phyloP scores from a whole-genome alignment of 2,888 invertebrate genomes.

The Timandra comae region DNA sequence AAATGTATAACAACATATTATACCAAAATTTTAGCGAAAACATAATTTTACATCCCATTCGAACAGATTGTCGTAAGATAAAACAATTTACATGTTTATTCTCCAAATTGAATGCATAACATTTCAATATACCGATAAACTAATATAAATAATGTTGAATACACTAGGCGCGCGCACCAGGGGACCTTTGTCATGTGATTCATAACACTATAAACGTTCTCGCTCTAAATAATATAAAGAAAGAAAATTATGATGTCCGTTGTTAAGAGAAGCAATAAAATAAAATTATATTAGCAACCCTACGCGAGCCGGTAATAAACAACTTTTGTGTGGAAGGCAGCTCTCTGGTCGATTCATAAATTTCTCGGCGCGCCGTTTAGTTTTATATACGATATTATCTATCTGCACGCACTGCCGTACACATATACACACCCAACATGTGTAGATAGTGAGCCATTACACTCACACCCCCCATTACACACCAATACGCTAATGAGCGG shows the following conservation, averaged over 20 bases:
- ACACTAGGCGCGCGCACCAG: constrained; percentile 53
- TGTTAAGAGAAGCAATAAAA: constrained; percentile 45
- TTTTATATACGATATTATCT: constrained; percentile 69
- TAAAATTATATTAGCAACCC: constrained; percentile 62
- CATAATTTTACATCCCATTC: too few relatives aligned
- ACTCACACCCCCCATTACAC: not conserved
- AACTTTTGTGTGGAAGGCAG: constrained; percentile 74
- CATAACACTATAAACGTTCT: constrained; percentile 53
- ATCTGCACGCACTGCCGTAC: constrained; percentile 47
- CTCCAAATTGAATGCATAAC: constrained; percentile 14
- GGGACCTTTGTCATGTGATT: constrained; percentile 55
- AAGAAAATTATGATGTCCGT: constrained; percentile 57
- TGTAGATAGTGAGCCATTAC: constrained; percentile 15
- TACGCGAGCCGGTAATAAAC: constrained; percentile 59
- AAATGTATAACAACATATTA: too few relatives aligned
- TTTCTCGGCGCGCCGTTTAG: constrained; percentile 68
- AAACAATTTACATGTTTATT: constrained; percentile 1
- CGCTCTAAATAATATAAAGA: constrained; percentile 56
- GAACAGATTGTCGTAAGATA: too few relatives aligned
- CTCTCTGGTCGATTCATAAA: constrained; percentile 68
- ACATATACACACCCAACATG: constrained; percentile 23
- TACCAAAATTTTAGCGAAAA: too few relatives aligned
- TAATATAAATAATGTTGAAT: constrained; percentile 55
- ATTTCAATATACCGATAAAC: constrained; percentile 37
- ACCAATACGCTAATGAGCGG: not conserved